Evolutionary conservation across 2,797 vertebrate species (phyloP), one percentile per base, ranked within the genome.

Genomic region (Crypturellus tataupa): DNA sequence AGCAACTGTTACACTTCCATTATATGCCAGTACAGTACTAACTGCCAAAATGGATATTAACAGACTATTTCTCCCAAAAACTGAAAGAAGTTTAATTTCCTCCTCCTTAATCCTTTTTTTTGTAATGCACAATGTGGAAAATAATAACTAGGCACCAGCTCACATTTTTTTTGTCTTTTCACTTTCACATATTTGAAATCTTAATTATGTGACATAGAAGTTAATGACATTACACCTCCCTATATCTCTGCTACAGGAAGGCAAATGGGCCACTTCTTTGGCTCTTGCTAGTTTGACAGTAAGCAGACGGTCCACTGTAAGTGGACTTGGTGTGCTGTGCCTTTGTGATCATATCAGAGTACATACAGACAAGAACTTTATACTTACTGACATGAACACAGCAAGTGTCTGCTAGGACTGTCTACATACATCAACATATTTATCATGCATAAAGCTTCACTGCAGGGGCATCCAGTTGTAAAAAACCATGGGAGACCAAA

Each of bases 151-250:
- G 84, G 46, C 11, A 14, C n/a, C 76, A 92, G 23, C 80, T 78
- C 62, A 80, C 62, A 42, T 82, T 75, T 71, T 85, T 78, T 76
- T 65, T 20, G 80, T 64, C n/a, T 84, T 95, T 24, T 79, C 8
- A 7, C 17, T 80, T 73, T 23, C 60, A 18, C 56, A 21, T 53
- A 3, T 84, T 64, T 88, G 17, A 69, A 65, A 24, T 13, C 24
- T 64, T 85, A 85, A 88, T 71, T 68, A 68, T 0, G 1, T 49
- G n/a, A 90, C 25, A 56, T 60, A 76, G 49, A 85, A 51, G 44
- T 29, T 63, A 58, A 76, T 42, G 17, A 18, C 67, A 69, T 56
- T 93, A 76, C 59, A 44, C 19, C 51, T 77, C 73, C 56, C 60
- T 65, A 78, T 86, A 80, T 88, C 89, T 60, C 29, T 73, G 16